Base-by-base conservation (phyloP, 2,113 vertebrate genomes). In the Panthera tigris region DNA sequence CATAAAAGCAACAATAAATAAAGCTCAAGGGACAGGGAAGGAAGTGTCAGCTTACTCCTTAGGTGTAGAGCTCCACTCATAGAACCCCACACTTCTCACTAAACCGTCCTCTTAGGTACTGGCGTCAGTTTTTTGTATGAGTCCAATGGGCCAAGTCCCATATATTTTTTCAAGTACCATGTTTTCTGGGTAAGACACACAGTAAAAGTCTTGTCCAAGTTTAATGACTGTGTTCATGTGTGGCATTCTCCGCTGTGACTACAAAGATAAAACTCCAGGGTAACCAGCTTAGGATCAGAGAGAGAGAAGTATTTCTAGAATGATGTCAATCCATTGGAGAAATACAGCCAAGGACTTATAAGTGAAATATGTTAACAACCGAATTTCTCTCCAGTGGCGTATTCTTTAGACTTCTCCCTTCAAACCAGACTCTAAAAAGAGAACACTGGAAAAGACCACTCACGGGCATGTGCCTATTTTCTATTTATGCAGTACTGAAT, bases 241-340 rank as follows among this genome's bases (percentile, higher is more conserved):
- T 45, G n/a, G 78, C 29, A 68, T 41, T 57, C 16, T 71, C 21
- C 36, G 41, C 3, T 16, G 1, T 23, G 31, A 86, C n/a, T n/a
- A 65, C 57, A 78, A 81, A 83, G 21, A 33, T 36, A 3, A 27
- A 31, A 71, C 48, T 84, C 11, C 11, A 68, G 45, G n/a, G 33
- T 8, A 80, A 63, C 14, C 48, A 84, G 48, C 33, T n/a, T 13
- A 45, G 3, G 8, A 12, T 63, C 33, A 74, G 27, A 71, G 10
- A 71, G 10, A 71, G 13, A 94, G 9, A 85, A 39, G 31, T 85
- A 68, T 11, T 61, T 93, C 50, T 57, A 96, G 71, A 93, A 93
- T 74, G 19, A 63, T 5, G 3, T 48, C 23, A 81, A 57, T 19
- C 39, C 93, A 91, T 1, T 45, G 9, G 27, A 79, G 19, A 97